phyloP scores from a whole-genome alignment of 2,888 invertebrate genomes.

The Unio pictorum region DNA sequence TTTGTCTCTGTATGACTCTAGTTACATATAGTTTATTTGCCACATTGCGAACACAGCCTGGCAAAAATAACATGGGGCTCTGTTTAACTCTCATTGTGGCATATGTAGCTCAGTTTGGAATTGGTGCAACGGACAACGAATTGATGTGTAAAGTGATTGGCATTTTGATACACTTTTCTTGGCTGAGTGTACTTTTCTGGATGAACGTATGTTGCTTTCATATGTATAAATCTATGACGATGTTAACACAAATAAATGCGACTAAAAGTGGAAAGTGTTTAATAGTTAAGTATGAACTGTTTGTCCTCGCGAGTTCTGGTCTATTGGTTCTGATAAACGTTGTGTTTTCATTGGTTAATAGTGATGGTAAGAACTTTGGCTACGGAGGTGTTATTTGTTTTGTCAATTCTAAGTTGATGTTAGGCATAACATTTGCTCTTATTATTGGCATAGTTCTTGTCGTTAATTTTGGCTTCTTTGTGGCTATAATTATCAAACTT shows the following conservation, averaged over 20 bases:
- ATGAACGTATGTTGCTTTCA: slow-evolving; percentile 30
- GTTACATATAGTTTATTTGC: slow-evolving; percentile 6
- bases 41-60: slow-evolving; percentile 26
- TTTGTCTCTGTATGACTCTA: too few relatives aligned
- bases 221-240: slow-evolving; percentile 19
- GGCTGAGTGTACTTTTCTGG: slow-evolving; percentile 23
- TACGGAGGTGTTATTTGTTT: slow-evolving; percentile 23
- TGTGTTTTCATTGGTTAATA: neutral
- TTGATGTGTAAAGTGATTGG: slow-evolving; percentile 17
- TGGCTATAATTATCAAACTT: slow-evolving; percentile 15
- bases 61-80: slow-evolving; percentile 26
- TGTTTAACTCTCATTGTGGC: slow-evolving; percentile 15
- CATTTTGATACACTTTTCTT: slow-evolving; percentile 22
- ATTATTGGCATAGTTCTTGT: slow-evolving; percentile 15
- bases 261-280: neutral
- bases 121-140: neutral
- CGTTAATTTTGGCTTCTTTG: slow-evolving; percentile 14
- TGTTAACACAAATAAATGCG: neutral
- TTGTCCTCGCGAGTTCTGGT: slow-evolving; percentile 8
- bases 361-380: slow-evolving; percentile 11
- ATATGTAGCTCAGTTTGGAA: slow-evolving; percentile 20
- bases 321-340: slow-evolving; percentile 17
- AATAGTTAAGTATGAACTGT: slow-evolving; percentile 13
- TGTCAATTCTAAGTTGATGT: slow-evolving; percentile 16
- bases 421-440: slow-evolving; percentile 19